These are phyloP conservation scores for Mycetomoellerius zeteki DNA, from an alignment of 1,140 invertebrate genomes.

Conservation along the genomic window DNA sequence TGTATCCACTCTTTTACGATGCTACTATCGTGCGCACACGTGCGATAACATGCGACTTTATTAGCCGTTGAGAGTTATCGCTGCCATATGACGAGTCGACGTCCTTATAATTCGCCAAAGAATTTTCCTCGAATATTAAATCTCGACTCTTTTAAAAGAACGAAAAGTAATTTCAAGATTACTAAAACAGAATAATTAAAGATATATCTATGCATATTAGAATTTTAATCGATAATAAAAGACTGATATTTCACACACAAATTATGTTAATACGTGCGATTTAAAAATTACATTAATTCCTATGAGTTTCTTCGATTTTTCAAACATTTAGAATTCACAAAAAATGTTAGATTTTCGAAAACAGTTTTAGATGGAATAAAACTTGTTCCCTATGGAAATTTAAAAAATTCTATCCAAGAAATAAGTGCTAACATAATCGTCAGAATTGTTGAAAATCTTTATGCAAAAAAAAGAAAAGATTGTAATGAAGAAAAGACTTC, in stretches of 20 bases:
- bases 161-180: background rate
- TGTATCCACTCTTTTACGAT: slow-evolving; percentile 30
- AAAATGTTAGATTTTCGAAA: background rate
- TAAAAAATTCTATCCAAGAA: background rate
- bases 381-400: background rate
- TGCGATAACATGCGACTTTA: slow-evolving; percentile 52
- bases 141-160: background rate
- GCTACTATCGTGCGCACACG: slow-evolving; percentile 31
- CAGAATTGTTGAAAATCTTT: background rate
- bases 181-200: slow-evolving; percentile 10
- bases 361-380: background rate
- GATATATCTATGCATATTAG: background rate
- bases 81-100: slow-evolving; percentile 15
- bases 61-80: slow-evolving; percentile 29
- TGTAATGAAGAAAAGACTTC: background rate
- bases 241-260: background rate
- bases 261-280: background rate
- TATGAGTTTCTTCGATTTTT: background rate
- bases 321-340: background rate
- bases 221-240: background rate
- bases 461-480: background rate
- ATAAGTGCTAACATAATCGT: background rate
- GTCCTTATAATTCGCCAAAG: background rate
- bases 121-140: slow-evolving; percentile 48
- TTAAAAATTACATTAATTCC: background rate